Evolutionary conservation across 2,888 invertebrate genomes (phyloP).

Genomic region (Hecatera dysodea): DNA sequence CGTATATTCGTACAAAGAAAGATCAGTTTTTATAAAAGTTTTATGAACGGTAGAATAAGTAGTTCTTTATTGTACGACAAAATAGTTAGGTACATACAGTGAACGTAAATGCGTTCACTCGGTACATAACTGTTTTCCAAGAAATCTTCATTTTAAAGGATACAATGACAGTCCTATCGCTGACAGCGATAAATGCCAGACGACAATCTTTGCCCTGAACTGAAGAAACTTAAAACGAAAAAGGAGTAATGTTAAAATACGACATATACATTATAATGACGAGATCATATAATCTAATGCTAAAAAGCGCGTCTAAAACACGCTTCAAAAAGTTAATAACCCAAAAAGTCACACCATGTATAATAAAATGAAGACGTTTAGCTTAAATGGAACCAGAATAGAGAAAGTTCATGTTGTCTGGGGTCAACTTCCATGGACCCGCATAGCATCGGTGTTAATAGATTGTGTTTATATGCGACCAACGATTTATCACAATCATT

Average conservation of each 20-base stretch:
- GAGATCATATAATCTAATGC: too few relatives aligned
- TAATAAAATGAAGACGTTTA: conserved; percentile 61
- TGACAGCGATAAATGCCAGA: too few relatives aligned
- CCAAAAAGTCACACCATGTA: conserved; percentile 37
- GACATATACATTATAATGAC: too few relatives aligned
- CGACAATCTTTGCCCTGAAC: too few relatives aligned
- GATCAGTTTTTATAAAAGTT: background rate
- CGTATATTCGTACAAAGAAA: background rate
- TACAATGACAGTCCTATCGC: too few relatives aligned
- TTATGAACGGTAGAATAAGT: background rate
- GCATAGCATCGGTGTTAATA: conserved; percentile 81
- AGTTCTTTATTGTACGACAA: too few relatives aligned
- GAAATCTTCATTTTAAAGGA: too few relatives aligned
- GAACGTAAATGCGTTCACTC: too few relatives aligned
- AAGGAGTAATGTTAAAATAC: too few relatives aligned
- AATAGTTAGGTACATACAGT: too few relatives aligned
- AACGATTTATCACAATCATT: conserved; percentile 65
- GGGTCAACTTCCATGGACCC: conserved; percentile 75
- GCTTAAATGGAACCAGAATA: conserved; percentile 69
- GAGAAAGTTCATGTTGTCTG: conserved; percentile 77
- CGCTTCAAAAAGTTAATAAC: background rate
- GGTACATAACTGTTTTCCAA: too few relatives aligned
- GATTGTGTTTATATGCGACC: conserved; percentile 81
- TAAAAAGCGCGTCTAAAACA: background rate
- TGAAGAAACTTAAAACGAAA: too few relatives aligned